Evolutionary conservation across 2,113 vertebrate species (phyloP).

Genomic region (Ranitomeya imitator): DNA sequence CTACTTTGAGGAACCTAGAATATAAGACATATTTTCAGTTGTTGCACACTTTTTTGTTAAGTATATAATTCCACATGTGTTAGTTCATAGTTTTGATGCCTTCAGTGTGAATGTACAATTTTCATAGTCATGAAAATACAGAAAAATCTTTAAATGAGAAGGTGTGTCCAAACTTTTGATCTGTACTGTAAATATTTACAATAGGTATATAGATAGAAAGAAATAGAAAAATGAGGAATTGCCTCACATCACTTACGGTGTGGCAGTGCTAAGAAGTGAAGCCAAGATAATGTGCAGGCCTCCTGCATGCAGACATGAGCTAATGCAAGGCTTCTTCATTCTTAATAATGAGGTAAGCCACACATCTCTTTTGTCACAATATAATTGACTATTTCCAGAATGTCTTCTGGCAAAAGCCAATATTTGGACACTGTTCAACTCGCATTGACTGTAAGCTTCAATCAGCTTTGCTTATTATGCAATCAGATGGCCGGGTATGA

Average conservation of each 20-base stretch:
- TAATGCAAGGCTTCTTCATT: slow-evolving; percentile 43
- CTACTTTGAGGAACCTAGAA: too few species aligned
- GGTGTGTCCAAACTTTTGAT: too few species aligned
- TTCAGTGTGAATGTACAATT: too few species aligned
- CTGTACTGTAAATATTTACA: background rate
- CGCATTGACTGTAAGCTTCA: slow-evolving; percentile 26
- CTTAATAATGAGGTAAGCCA: slow-evolving; percentile 53
- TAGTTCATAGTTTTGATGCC: too few species aligned
- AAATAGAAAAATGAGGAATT: background rate
- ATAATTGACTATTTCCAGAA: slow-evolving; percentile 57
- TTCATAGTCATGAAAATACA: too few species aligned
- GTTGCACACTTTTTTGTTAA: too few species aligned
- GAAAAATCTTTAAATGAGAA: too few species aligned
- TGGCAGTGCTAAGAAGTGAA: slow-evolving; percentile 17
- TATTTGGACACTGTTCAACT: slow-evolving; percentile 47
- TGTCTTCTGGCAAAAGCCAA: slow-evolving; percentile 53
- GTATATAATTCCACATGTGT: too few species aligned
- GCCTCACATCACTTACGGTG: background rate
- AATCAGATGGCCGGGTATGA: background rate
- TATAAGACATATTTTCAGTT: too few species aligned
- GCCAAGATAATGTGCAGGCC: slow-evolving; percentile 24
- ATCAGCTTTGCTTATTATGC: background rate
- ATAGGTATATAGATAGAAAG: background rate
- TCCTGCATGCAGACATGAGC: slow-evolving; percentile 42
- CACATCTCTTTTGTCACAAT: slow-evolving; percentile 52